Percentiles rank a stretch among this genome's conserved stretches.
Conservation (phyloP, 1,140 invertebrate species). For the Drosophila lowei region DNA sequence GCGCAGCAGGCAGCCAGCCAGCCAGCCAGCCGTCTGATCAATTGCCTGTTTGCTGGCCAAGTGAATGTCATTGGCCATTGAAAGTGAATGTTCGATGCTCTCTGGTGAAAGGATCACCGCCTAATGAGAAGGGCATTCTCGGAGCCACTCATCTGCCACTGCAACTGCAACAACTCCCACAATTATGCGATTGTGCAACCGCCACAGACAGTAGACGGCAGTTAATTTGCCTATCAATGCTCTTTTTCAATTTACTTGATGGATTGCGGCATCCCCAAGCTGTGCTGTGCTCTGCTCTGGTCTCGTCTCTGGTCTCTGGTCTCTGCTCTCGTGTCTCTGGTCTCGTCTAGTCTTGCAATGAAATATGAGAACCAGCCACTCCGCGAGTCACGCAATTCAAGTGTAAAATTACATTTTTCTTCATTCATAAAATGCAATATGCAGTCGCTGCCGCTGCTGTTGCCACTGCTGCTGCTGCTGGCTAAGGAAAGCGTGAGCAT, state of each 20-base stretch:
- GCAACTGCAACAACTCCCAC: conserved; percentile 27
- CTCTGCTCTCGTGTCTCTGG: not conserved
- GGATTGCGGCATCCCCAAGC: conserved; percentile 45
- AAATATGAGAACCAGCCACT: conserved; percentile 59
- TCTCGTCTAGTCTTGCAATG: conserved; percentile 12
- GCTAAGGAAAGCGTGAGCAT: conserved; percentile 70
- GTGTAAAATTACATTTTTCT: conserved; percentile 76
- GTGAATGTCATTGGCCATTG: conserved; percentile 55
- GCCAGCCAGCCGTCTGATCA: conserved; percentile 18
- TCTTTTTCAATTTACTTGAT: conserved; percentile 54
- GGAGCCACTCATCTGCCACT: conserved; percentile 25
- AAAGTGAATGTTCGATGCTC: conserved; percentile 51
- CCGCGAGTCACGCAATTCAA: conserved; percentile 71
- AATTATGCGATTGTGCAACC: conserved; percentile 36
- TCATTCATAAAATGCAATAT: conserved; percentile 61
- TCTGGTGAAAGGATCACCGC: conserved; percentile 54
- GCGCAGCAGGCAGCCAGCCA: conserved; percentile 20
- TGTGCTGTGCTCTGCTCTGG: not conserved
- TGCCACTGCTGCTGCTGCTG: conserved; percentile 12
- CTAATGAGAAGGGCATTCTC: conserved; percentile 30
- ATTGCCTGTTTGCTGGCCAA: conserved; percentile 35
- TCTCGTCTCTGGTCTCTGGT: not conserved
- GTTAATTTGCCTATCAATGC: conserved; percentile 69
- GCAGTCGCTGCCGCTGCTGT: conserved; percentile 15
- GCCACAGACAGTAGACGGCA: not conserved